Percentiles rank a stretch among this genome's conserved stretches.
Conservation (phyloP, 2,113 vertebrate species). For the human (Homo sapiens) region DNA sequence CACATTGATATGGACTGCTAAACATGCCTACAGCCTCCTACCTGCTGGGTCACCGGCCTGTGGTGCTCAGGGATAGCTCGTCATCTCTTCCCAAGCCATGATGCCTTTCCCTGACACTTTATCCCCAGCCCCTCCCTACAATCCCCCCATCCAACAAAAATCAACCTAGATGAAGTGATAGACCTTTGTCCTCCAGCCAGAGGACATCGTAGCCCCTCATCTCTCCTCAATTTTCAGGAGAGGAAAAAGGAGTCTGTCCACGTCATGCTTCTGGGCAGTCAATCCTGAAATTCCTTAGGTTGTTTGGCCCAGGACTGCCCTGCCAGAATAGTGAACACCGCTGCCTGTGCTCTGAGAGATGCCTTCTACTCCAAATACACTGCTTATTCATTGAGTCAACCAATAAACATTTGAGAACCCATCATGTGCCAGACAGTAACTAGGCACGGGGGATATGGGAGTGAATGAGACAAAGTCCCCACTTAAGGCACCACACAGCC, state of each 20-base stretch:
- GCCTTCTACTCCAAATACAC: background rate
- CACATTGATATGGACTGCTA: background rate
- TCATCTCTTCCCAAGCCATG: background rate
- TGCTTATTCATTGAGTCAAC: background rate
- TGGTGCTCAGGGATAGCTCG: too few relatives aligned
- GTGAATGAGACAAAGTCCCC: background rate
- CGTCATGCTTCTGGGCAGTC: background rate
- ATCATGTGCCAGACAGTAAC: background rate
- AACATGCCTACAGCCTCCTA: background rate
- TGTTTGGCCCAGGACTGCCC: background rate
- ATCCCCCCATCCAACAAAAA: background rate
- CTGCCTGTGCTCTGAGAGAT: background rate
- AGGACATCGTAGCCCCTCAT: background rate
- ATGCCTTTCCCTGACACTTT: background rate
- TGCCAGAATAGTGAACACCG: background rate
- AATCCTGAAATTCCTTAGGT: background rate
- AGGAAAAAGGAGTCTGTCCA: background rate
- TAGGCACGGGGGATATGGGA: background rate
- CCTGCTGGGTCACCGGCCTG: background rate
- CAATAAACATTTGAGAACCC: background rate
- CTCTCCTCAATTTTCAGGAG: background rate
- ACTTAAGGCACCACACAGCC: too few relatives aligned
- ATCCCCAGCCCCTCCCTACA: background rate
- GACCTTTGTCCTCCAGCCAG: background rate
- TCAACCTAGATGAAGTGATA: background rate